phyloP scores from a whole-genome alignment of 2,888 invertebrate species.

The Peribatodes rhomboidaria region DNA sequence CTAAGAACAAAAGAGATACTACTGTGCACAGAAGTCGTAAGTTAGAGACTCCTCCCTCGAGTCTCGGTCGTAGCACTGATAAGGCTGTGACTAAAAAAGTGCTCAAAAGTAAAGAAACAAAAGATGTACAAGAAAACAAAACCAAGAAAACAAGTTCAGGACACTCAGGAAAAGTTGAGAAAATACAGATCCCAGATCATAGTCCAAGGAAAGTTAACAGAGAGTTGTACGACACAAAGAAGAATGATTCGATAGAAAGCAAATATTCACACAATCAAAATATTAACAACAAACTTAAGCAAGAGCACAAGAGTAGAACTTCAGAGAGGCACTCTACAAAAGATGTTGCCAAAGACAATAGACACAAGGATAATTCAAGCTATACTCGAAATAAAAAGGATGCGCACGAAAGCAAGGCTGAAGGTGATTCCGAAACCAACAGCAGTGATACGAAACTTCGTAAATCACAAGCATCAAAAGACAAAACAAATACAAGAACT shows the following conservation, averaged over 20 bases:
- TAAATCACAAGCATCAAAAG: conserved; percentile 51
- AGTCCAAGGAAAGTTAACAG: conserved; percentile 31
- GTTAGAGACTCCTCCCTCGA: conserved; percentile 39
- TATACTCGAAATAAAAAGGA: conserved; percentile 35
- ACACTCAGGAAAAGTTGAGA: conserved; percentile 19
- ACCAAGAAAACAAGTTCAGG: conserved; percentile 23
- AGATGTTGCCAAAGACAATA: conserved; percentile 40
- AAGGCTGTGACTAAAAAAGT: conserved; percentile 42
- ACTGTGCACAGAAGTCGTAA: conserved; percentile 39
- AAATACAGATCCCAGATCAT: conserved; percentile 16
- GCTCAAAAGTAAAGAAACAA: conserved; percentile 21
- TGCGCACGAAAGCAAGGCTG: conserved; percentile 33
- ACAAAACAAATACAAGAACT: conserved; percentile 44
- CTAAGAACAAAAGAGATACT: conserved; percentile 36
- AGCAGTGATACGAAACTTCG: conserved; percentile 39
- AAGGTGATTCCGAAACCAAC: conserved; percentile 18
- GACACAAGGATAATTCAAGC: conserved; percentile 9
- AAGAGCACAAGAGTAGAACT: conserved; percentile 50
- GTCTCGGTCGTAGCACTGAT: conserved; percentile 37
- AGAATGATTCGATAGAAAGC: conserved; percentile 21
- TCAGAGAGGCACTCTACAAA: conserved; percentile 46
- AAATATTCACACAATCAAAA: conserved; percentile 35
- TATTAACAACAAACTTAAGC: conserved; percentile 37
- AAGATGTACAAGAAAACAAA: conserved; percentile 28
- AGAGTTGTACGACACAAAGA: conserved; percentile 36